These are phyloP conservation scores for Phortica okadai DNA, from an alignment of 2,888 invertebrate species.

Conservation along the genomic window DNA sequence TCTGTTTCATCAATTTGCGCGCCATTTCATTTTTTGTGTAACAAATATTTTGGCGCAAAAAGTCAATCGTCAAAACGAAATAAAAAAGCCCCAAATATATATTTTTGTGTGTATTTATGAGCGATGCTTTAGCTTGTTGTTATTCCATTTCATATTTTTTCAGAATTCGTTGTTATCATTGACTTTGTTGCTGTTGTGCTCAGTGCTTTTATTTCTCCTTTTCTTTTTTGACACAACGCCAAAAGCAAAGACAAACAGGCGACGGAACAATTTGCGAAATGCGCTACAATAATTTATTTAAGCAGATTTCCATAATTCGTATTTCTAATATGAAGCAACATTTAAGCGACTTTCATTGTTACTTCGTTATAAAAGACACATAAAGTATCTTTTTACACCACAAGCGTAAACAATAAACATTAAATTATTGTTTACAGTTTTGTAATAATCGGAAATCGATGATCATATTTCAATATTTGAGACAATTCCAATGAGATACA, in stretches of 20 bases:
- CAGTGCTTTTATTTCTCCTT: constrained; percentile 38
- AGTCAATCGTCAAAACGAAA: constrained; percentile 42
- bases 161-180: constrained; percentile 15
- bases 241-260: constrained; percentile 54
- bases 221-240: constrained; percentile 43
- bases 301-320: too few species aligned
- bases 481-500: too few species aligned
- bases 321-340: too few species aligned
- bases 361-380: too few species aligned
- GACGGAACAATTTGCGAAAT: constrained; percentile 31
- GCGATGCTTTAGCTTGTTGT: constrained; percentile 42
- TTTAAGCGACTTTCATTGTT: too few species aligned
- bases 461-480: too few species aligned
- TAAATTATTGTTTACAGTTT: too few species aligned
- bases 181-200: constrained; percentile 35
- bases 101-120: constrained; percentile 25
- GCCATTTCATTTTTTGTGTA: constrained; percentile 42
- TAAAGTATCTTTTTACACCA: too few species aligned
- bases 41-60: constrained; percentile 56
- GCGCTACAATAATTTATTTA: too few species aligned
- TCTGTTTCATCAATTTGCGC: constrained; percentile 3
- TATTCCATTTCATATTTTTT: constrained; percentile 51
- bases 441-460: too few species aligned
- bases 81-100: constrained; percentile 23
- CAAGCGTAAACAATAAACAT: too few species aligned